These are phyloP conservation scores for Zosterops hypoxanthus DNA, from an alignment of 2,113 vertebrate genomes.

Conservation along the genomic window DNA sequence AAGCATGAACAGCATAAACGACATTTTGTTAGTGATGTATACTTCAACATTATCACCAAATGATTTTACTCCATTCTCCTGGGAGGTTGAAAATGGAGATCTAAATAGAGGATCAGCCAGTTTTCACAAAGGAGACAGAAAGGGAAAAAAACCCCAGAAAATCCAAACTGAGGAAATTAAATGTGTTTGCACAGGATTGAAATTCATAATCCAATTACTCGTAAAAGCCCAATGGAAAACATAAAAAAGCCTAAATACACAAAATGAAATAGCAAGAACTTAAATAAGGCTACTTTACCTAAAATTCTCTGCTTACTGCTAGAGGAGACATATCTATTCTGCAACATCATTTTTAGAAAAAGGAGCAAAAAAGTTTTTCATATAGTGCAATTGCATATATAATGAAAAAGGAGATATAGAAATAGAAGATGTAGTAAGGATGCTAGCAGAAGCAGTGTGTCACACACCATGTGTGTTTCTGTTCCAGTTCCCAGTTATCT, in stretches of 20 bases:
- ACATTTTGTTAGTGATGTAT: conserved; percentile 1
- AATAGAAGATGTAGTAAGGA: background rate
- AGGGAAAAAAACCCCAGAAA: background rate
- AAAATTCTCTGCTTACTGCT: background rate
- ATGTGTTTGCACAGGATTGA: background rate
- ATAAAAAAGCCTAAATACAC: background rate
- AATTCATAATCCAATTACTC: conserved; percentile 40
- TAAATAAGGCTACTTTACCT: background rate
- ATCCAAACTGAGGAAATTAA: background rate
- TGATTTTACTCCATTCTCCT: background rate
- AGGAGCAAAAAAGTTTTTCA: background rate
- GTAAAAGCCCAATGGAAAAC: background rate
- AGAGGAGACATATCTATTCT: background rate
- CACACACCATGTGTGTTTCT: background rate
- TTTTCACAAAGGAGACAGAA: background rate
- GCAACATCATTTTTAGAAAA: background rate
- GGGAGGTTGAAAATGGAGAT: background rate
- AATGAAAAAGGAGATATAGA: background rate
- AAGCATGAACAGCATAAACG: conserved; percentile 1
- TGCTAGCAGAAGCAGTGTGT: background rate
- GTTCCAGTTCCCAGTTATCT: background rate
- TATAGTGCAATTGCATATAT: background rate
- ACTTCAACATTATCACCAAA: conserved; percentile 11
- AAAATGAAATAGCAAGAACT: background rate
- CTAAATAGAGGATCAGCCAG: background rate